Conservation (phyloP, 2,113 vertebrate species). For the Pollimyrus isidori region DNA sequence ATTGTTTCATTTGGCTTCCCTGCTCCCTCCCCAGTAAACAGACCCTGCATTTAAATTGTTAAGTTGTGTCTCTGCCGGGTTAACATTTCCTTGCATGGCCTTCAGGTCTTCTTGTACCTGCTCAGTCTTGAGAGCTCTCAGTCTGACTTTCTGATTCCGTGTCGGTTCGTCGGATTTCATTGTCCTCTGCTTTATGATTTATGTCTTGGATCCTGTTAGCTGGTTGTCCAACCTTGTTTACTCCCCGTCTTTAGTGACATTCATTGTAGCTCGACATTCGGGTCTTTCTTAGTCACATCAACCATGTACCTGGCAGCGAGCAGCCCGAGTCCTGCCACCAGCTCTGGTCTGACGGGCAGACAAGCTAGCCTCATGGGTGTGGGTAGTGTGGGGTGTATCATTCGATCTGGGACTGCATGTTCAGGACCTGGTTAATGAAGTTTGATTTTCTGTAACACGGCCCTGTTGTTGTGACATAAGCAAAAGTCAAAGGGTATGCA, state of each 20-base stretch:
- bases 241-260: not conserved
- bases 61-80: not conserved
- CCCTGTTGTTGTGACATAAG: not conserved
- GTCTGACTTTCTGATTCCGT: not conserved
- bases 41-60: not conserved
- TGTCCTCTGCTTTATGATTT: not conserved
- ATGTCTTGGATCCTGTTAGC: not conserved
- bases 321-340: not conserved
- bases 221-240: not conserved
- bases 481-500: not conserved
- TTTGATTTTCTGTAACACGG: not conserved
- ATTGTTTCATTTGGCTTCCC: not conserved
- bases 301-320: not conserved
- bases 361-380: not conserved
- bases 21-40: not conserved
- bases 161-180: not conserved
- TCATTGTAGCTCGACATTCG: not conserved
- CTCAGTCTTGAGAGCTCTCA: not conserved
- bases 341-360: not conserved
- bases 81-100: not conserved
- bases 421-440: not conserved
- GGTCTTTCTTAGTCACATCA: not conserved
- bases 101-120: not conserved
- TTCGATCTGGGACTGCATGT: not conserved
- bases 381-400: not conserved